Percentiles rank a stretch among this genome's conserved stretches.
Evolutionary conservation across 2,113 vertebrate species (phyloP).

Genomic region (Hylia prasina): DNA sequence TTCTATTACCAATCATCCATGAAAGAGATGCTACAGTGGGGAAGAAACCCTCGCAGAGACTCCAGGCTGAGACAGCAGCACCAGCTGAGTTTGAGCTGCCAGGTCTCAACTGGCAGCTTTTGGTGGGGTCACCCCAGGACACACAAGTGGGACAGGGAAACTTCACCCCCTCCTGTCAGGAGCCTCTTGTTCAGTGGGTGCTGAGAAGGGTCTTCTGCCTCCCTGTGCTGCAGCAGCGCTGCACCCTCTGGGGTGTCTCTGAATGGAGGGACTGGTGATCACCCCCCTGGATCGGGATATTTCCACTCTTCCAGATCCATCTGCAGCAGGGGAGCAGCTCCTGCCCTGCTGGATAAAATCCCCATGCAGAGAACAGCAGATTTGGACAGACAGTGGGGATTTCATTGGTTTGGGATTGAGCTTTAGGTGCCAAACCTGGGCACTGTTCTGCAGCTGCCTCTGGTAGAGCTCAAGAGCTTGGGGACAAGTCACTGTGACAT

Average conservation of each 20-base stretch:
- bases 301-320: neutral
- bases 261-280: neutral
- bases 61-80: neutral
- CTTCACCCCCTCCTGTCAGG: neutral
- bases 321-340: neutral
- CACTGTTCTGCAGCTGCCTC: neutral
- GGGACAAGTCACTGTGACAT: neutral
- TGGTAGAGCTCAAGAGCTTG: neutral
- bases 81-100: neutral
- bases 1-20: conserved; percentile 14
- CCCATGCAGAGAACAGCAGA: fast-evolving
- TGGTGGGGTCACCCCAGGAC: neutral
- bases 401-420: neutral
- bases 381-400: too few relatives aligned
- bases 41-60: neutral
- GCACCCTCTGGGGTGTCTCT: neutral
- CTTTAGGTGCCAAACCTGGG: neutral
- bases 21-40: neutral
- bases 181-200: neutral
- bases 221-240: neutral
- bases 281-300: fast-evolving
- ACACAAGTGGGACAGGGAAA: neutral
- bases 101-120: neutral
- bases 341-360: neutral
- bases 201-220: neutral